Conservation (phyloP, 2,797 vertebrate species). For the Heterohyrax brucei region DNA sequence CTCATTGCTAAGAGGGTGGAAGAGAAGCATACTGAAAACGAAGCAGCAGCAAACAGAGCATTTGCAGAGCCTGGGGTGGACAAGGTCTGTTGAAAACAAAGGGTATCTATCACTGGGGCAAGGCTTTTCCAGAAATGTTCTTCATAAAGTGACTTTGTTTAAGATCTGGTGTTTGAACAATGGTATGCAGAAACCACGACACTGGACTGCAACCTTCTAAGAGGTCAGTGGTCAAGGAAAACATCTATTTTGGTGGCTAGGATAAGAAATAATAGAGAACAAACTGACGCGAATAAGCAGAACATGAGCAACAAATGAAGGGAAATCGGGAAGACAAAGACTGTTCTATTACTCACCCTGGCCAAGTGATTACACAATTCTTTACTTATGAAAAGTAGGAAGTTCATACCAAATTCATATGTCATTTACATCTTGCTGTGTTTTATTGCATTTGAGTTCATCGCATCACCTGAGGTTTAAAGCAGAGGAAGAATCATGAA, state of each 20-base stretch:
- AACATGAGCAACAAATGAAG: not conserved
- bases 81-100: not conserved
- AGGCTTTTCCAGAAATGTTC: not conserved
- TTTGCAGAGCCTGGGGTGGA: not conserved
- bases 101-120: too few relatives aligned
- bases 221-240: not conserved
- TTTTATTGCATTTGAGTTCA: not conserved
- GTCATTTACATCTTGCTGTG: constrained; percentile 6
- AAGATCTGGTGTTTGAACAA: constrained; percentile 2
- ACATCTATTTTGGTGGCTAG: not conserved
- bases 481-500: not conserved
- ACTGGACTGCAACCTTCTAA: not conserved
- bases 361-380: not conserved
- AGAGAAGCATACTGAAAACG: not conserved
- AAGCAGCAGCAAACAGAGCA: not conserved
- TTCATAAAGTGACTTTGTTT: not conserved
- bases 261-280: not conserved
- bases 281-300: not conserved
- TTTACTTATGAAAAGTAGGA: not conserved
- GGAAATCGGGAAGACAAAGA: not conserved
- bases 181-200: not conserved
- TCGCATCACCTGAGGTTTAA: not conserved
- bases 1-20: not conserved
- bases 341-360: not conserved
- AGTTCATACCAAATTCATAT: not conserved